Percentiles rank a stretch among this genome's conserved stretches.
These are phyloP conservation scores for Serranus cabrilla DNA, from an alignment of 2,797 vertebrate genomes.

Conservation along the genomic window DNA sequence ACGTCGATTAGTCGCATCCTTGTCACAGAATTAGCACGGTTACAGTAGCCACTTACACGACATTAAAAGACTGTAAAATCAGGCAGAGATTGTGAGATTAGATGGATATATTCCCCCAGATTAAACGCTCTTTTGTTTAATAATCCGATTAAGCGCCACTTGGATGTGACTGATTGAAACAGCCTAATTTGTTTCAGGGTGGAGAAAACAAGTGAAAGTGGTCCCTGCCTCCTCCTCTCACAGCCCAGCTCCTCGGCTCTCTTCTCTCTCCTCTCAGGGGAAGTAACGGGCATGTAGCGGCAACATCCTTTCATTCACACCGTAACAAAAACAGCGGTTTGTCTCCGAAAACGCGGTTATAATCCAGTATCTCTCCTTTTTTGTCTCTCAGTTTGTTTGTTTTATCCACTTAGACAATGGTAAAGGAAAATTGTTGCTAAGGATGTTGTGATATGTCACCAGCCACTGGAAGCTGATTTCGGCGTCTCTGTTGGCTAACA, in stretches of 20 bases:
- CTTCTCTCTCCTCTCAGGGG: constrained; percentile 57
- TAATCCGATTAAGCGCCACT: constrained; percentile 49
- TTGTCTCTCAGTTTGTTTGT: not conserved
- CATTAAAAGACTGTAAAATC: not conserved
- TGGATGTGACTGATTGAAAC: constrained; percentile 17
- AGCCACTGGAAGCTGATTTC: constrained; percentile 42
- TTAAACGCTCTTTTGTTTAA: constrained; percentile 19
- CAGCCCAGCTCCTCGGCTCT: constrained; percentile 43
- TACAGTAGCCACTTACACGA: constrained; percentile 8
- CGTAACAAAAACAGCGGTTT: constrained; percentile 12
- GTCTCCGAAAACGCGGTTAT: not conserved
- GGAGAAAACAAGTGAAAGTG: constrained; percentile 72
- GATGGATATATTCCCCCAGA: constrained; percentile 29
- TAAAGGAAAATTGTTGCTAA: constrained; percentile 27
- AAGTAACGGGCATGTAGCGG: constrained; percentile 52
- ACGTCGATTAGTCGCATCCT: constrained; percentile 56
- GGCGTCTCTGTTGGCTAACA: constrained; percentile 33
- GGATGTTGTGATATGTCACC: constrained; percentile 53
- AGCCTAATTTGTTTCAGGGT: constrained; percentile 51
- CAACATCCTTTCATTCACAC: constrained; percentile 56
- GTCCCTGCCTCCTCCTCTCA: constrained; percentile 35
- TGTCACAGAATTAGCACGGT: constrained; percentile 19
- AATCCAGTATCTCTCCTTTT: constrained; percentile 18
- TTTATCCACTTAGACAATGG: constrained; percentile 42
- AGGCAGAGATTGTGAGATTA: constrained; percentile 20